Percentiles rank a stretch among this genome's conserved stretches.
phyloP scores from a whole-genome alignment of 1,140 invertebrate genomes.

The Aporrectodea caliginosa region DNA sequence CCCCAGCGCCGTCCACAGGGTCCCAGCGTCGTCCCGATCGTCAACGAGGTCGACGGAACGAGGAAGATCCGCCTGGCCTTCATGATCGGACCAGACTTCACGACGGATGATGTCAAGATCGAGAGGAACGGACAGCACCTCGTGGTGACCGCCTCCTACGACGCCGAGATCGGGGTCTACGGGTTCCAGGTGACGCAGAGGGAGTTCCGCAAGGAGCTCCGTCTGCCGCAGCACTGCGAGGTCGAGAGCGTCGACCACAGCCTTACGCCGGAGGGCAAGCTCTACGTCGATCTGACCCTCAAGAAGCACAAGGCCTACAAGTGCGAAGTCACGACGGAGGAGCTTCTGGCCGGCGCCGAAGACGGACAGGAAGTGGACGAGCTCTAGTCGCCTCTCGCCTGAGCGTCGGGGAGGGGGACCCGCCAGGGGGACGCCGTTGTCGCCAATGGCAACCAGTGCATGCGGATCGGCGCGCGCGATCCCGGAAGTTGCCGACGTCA shows the following conservation, averaged over 20 bases:
- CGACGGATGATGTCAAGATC: slow-evolving; percentile 28
- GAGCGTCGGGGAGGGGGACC: too few relatives aligned
- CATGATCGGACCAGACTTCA: slow-evolving; percentile 27
- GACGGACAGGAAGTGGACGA: neutral
- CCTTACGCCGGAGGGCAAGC: slow-evolving; percentile 23
- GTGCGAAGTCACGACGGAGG: slow-evolving; percentile 16
- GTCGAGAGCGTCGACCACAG: slow-evolving; percentile 26
- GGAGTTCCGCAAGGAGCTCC: slow-evolving; percentile 22
- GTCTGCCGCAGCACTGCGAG: slow-evolving; percentile 22
- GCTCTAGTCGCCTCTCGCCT: too few relatives aligned
- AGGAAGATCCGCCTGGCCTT: slow-evolving; percentile 29
- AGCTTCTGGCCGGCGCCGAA: neutral
- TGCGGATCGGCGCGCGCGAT: too few relatives aligned
- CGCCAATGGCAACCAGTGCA: too few relatives aligned
- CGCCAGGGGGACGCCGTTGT: too few relatives aligned
- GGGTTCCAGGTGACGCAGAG: slow-evolving; percentile 10
- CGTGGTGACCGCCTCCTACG: slow-evolving; percentile 21
- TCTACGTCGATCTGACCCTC: slow-evolving; percentile 25
- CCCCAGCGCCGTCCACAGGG: slow-evolving; percentile 26
- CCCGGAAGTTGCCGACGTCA: too few relatives aligned
- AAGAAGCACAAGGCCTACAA: slow-evolving; percentile 20
- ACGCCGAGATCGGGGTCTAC: slow-evolving; percentile 25
- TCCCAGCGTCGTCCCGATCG: slow-evolving; percentile 31
- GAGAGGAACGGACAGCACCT: slow-evolving; percentile 19
- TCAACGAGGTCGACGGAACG: slow-evolving; percentile 18